A percentile compares a stretch with the other conserved stretches of the same genome.
These are phyloP conservation scores for Anagyrus pseudococci DNA, from an alignment of 2,888 invertebrate species.

Conservation along the genomic window DNA sequence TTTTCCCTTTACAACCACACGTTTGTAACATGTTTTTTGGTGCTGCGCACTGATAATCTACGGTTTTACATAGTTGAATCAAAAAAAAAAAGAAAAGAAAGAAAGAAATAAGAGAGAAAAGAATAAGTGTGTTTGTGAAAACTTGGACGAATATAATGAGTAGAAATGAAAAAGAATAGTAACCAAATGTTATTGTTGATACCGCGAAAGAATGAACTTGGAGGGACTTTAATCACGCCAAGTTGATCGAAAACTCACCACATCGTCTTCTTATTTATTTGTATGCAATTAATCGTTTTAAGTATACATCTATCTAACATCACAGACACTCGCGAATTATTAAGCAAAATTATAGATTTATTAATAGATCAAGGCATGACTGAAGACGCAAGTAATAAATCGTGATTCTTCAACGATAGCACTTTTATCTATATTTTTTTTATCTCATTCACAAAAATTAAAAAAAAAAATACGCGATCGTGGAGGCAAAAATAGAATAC, in stretches of 20 bases:
- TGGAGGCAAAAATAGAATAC: slow-evolving; percentile 7
- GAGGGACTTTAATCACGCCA: background rate
- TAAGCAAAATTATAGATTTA: background rate
- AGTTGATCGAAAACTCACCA: slow-evolving; percentile 7
- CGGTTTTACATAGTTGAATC: slow-evolving; percentile 33
- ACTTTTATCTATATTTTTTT: slow-evolving; percentile 31
- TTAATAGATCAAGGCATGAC: slow-evolving; percentile 1
- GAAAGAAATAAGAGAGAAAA: slow-evolving; percentile 2
- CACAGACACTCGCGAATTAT: background rate
- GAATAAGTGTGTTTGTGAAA: no score
- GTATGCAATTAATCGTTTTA: slow-evolving; percentile 21
- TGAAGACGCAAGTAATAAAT: background rate
- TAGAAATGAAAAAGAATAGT: background rate
- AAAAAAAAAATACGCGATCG: slow-evolving; percentile 6
- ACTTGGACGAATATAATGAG: no score
- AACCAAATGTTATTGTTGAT: slow-evolving; percentile 18
- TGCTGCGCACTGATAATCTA: slow-evolving; percentile 37
- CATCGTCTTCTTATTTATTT: slow-evolving; percentile 21
- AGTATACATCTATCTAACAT: slow-evolving; percentile 1
- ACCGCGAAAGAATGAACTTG: slow-evolving; percentile 3
- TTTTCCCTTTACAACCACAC: slow-evolving; percentile 21
- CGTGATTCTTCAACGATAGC: slow-evolving; percentile 26
- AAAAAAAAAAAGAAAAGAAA: slow-evolving; percentile 8
- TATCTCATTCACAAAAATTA: slow-evolving; percentile 17
- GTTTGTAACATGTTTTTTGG: slow-evolving; percentile 30